A percentile compares a stretch with the other conserved stretches of the same genome.
These are phyloP conservation scores for Criorhina ranunculi DNA, from an alignment of 2,888 invertebrate species.

Conservation along the genomic window DNA sequence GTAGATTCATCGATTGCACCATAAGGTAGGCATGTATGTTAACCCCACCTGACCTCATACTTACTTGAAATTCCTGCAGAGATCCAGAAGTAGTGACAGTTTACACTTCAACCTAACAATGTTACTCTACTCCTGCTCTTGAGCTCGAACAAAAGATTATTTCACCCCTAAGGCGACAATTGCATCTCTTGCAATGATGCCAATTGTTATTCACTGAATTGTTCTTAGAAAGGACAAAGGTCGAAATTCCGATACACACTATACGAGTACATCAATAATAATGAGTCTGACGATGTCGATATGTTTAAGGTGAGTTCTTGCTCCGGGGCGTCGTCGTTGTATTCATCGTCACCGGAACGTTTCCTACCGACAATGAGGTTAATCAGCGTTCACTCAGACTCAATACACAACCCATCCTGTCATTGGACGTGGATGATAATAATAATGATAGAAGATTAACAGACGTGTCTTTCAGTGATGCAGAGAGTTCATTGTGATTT, in stretches of 20 bases:
- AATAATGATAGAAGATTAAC: constrained; percentile 22
- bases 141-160: constrained; percentile 3
- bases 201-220: constrained; percentile 18
- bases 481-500: not conserved
- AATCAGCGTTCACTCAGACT: constrained; percentile 36
- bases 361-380: constrained; percentile 53
- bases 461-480: constrained; percentile 15
- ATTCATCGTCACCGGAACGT: constrained; percentile 28
- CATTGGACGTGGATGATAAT: constrained; percentile 5
- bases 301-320: constrained; percentile 24
- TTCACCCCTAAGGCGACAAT: constrained; percentile 8
- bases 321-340: constrained; percentile 12
- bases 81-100: not conserved
- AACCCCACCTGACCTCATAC: no score
- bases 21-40: no score
- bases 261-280: constrained; percentile 15
- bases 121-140: not conserved
- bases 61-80: not conserved
- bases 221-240: constrained; percentile 25
- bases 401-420: not conserved
- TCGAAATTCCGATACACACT: constrained; percentile 8
- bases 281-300: constrained; percentile 40
- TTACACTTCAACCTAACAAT: constrained; percentile 4
- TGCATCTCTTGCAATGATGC: constrained; percentile 38
- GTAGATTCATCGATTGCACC: no score